phyloP scores from a whole-genome alignment of 2,888 invertebrate genomes.

The Microdon myrmicae region DNA sequence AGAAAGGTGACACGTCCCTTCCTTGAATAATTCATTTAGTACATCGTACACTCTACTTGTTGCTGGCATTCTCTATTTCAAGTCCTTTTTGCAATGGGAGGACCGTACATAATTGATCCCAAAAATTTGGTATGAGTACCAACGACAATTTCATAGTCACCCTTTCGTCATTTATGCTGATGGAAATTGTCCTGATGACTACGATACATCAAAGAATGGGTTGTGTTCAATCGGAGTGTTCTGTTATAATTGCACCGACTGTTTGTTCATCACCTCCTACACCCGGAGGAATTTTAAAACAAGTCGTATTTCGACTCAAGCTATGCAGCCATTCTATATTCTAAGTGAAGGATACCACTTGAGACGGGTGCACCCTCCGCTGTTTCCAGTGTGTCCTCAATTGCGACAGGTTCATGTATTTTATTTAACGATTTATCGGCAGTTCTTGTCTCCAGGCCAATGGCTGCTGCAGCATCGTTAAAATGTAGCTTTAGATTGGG shows the following conservation, averaged over 20 bases:
- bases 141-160: conserved; percentile 3
- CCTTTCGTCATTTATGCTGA: conserved; percentile 2
- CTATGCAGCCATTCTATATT: conserved; percentile 35
- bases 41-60: conserved; percentile 37
- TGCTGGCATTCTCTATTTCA: conserved; percentile 37
- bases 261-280: conserved; percentile 30
- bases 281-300: conserved; percentile 39
- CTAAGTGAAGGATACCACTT: conserved; percentile 43
- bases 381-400: neutral
- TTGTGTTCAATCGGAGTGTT: conserved; percentile 41
- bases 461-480: conserved; percentile 2
- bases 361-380: no score
- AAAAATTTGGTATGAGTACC: conserved; percentile 7
- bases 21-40: conserved; percentile 47
- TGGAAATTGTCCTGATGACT: conserved; percentile 25
- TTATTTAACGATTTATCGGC: conserved; percentile 31
- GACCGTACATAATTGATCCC: conserved; percentile 39
- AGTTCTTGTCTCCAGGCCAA: conserved; percentile 15
- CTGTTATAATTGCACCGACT: conserved; percentile 50
- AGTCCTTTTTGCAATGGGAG: conserved; percentile 27
- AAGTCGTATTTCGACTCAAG: conserved; percentile 39
- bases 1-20: conserved; percentile 5
- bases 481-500: neutral
- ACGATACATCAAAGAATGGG: conserved; percentile 19
- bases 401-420: conserved; percentile 10